Conservation (phyloP, 2,113 vertebrate genomes). For the Apus apus region DNA sequence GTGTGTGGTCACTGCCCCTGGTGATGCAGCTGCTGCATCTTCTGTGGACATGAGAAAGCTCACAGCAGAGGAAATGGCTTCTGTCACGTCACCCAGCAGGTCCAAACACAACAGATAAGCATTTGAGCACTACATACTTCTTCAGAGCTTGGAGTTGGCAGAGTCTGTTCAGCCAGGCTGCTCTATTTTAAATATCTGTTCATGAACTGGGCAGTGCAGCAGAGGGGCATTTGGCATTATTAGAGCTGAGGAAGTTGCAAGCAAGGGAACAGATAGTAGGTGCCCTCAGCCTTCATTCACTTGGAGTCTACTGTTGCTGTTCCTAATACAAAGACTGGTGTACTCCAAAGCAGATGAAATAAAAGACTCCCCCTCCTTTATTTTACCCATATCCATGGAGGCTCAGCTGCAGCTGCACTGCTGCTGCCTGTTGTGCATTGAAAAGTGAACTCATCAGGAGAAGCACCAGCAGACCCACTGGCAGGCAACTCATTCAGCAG, state of each 20-base stretch:
- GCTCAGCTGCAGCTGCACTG: neutral
- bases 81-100: neutral
- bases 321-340: neutral
- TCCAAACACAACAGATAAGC: neutral
- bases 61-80: neutral
- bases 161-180: neutral
- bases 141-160: neutral
- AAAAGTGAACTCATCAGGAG: neutral
- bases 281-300: neutral
- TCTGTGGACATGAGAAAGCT: neutral
- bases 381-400: too few relatives aligned
- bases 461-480: neutral
- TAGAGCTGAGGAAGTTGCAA: neutral
- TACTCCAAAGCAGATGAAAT: neutral
- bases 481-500: neutral
- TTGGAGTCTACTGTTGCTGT: neutral
- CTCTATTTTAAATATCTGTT: neutral
- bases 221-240: neutral
- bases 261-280: neutral
- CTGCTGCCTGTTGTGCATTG: neutral
- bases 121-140: fast-evolving
- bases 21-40: neutral
- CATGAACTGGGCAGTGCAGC: neutral
- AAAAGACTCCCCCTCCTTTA: neutral
- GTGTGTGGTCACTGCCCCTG: neutral